A percentile compares a stretch with the other conserved stretches of the same genome.
Evolutionary conservation across 2,888 invertebrate species (phyloP).

Genomic region (Lissonota sp.): DNA sequence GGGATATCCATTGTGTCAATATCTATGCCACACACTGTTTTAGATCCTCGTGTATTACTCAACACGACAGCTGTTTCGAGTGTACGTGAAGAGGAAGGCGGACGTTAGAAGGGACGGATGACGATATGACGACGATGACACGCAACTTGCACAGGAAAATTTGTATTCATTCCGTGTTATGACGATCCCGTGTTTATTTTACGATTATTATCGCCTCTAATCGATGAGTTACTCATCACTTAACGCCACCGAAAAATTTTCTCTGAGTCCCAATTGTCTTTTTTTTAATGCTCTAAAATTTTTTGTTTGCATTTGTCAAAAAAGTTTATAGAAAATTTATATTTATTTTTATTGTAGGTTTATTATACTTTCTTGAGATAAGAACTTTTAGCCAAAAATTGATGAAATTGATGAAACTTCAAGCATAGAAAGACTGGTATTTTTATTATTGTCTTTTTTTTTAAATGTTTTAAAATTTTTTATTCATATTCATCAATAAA

Average conservation of each 20-base stretch:
- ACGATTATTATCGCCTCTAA: conserved; percentile 20
- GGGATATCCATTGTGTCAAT: conserved; percentile 10
- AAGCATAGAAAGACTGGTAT: too few relatives aligned
- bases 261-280: too few relatives aligned
- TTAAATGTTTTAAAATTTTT: too few relatives aligned
- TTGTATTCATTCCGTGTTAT: not conserved
- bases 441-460: too few relatives aligned
- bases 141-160: conserved; percentile 6
- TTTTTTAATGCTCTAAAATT: too few relatives aligned
- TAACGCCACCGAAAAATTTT: conserved; percentile 7
- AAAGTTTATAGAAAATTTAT: too few relatives aligned
- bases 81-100: conserved; percentile 34
- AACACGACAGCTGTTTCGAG: conserved; percentile 39
- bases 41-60: conserved; percentile 1
- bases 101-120: conserved; percentile 11
- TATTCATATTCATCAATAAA: too few relatives aligned
- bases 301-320: too few relatives aligned
- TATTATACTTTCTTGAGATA: too few relatives aligned
- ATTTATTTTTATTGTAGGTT: too few relatives aligned
- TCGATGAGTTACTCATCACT: conserved; percentile 31
- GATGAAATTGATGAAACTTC: too few relatives aligned
- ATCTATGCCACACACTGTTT: not conserved
- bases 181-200: not conserved
- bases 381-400: too few relatives aligned
- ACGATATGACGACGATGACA: conserved; percentile 20